Percentiles rank a stretch among this genome's conserved stretches.
Evolutionary conservation across 2,888 invertebrate genomes (phyloP).

Genomic region (Salticus scenicus): DNA sequence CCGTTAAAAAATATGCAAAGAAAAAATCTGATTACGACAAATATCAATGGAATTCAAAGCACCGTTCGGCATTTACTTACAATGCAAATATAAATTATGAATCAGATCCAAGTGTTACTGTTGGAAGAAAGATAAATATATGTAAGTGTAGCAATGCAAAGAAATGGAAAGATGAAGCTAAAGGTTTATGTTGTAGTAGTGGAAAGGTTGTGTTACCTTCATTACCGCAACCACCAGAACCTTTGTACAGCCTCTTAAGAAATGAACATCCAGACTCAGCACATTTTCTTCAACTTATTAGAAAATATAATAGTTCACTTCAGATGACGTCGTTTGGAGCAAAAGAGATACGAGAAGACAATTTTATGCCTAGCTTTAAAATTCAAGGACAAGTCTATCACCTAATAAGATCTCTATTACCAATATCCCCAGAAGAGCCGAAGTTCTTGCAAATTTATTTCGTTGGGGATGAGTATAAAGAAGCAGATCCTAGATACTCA

Average conservation of each 20-base stretch:
- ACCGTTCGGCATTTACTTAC: neutral
- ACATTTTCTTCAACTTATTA: neutral
- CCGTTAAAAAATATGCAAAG: too few species aligned
- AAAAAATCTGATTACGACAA: too few species aligned
- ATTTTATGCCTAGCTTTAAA: too few species aligned
- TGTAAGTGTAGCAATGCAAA: neutral
- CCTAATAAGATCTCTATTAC: neutral
- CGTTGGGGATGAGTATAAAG: neutral
- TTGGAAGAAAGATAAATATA: neutral
- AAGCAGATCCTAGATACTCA: too few species aligned
- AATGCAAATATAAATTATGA: neutral
- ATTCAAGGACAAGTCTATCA: neutral
- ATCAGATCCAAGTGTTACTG: neutral
- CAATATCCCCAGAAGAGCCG: neutral
- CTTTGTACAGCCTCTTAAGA: neutral
- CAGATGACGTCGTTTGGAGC: neutral
- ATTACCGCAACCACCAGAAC: neutral
- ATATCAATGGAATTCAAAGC: neutral
- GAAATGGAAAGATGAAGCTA: neutral
- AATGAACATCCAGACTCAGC: neutral
- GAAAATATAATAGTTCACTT: neutral
- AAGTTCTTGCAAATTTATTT: neutral
- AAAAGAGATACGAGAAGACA: too few species aligned
- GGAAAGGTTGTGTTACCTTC: neutral
- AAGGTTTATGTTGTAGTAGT: neutral